Conservation (phyloP, 2,113 vertebrate genomes). For the Anarhynchus alexandrinus region DNA sequence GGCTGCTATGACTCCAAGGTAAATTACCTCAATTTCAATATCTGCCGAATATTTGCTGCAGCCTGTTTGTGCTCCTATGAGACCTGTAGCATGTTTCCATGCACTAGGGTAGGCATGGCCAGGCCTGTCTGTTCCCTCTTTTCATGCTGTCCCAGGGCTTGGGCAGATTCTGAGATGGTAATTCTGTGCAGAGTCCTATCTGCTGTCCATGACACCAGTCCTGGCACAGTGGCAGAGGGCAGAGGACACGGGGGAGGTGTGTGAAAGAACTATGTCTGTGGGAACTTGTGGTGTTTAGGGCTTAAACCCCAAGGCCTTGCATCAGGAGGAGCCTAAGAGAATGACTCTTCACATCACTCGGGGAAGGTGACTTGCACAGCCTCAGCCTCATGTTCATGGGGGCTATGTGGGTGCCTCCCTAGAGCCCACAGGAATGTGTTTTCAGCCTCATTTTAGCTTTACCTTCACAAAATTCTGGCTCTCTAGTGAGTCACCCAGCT, state of each 20-base stretch:
- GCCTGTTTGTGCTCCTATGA: not conserved
- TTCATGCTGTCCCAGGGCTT: not conserved
- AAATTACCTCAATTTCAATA: not conserved
- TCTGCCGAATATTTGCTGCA: not conserved
- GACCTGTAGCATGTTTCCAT: not conserved
- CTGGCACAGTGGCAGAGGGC: not conserved
- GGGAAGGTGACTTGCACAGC: not conserved
- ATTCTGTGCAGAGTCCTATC: not conserved
- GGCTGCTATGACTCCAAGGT: slow-evolving; percentile 94
- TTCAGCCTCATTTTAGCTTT: not conserved
- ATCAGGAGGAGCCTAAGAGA: not conserved
- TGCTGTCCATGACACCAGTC: not conserved
- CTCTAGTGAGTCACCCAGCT: not conserved
- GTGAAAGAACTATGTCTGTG: not conserved
- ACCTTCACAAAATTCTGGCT: not conserved
- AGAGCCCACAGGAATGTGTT: not conserved
- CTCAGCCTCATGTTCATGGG: not conserved
- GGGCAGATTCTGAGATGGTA: not conserved
- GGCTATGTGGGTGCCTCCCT: not conserved
- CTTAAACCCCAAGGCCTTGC: not conserved
- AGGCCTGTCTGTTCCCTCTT: not conserved
- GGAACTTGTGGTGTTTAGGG: not conserved
- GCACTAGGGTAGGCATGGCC: not conserved
- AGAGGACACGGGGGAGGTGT: not conserved
- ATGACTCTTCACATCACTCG: not conserved